These are phyloP conservation scores for Poecilia gillii DNA, from an alignment of 2,797 vertebrate genomes.

Conservation along the genomic window DNA sequence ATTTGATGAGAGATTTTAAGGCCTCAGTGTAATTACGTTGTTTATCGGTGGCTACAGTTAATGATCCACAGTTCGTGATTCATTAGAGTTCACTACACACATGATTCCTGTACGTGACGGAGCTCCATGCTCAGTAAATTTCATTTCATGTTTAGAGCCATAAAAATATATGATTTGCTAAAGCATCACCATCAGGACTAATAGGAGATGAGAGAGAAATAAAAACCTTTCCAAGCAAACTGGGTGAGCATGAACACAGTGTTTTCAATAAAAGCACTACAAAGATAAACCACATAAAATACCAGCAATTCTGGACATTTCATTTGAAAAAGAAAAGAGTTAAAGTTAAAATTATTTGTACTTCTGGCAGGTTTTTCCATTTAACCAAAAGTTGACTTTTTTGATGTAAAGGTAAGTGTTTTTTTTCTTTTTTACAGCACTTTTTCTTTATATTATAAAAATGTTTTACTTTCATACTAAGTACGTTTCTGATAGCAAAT, in stretches of 20 bases:
- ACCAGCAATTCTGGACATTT: not conserved
- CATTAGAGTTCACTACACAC: not conserved
- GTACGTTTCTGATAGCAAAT: not conserved
- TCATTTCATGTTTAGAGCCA: not conserved
- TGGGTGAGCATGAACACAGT: not conserved
- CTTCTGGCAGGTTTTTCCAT: not conserved
- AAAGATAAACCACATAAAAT: not conserved
- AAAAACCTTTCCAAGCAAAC: not conserved
- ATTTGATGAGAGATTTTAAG: not conserved
- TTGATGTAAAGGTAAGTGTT: not conserved
- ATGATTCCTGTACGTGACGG: not conserved
- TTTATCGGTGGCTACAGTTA: not conserved
- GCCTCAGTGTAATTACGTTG: not conserved
- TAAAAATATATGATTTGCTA: not conserved
- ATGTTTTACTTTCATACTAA: not conserved
- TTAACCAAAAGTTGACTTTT: not conserved
- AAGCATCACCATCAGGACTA: not conserved
- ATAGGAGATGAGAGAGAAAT: not conserved
- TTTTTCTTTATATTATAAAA: not conserved
- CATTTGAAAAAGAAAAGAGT: not conserved
- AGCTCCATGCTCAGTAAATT: not conserved
- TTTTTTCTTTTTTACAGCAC: not conserved
- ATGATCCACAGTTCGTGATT: not conserved
- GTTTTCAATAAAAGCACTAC: no score
- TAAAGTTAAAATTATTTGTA: not conserved